Evolutionary conservation across 2,797 vertebrate genomes (phyloP).

Genomic region (Falco peregrinus): DNA sequence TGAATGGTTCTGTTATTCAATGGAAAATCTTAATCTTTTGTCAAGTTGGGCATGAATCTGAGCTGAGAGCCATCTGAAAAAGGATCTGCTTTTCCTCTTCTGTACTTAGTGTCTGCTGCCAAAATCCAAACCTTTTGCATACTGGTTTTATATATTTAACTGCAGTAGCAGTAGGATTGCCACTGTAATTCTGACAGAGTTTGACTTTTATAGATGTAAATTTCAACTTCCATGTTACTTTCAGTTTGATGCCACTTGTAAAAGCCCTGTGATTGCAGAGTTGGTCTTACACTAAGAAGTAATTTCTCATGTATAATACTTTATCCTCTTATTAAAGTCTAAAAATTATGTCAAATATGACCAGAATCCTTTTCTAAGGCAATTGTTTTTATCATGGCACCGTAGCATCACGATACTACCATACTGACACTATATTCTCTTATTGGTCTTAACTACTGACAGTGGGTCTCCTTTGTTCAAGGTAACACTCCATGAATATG

Average conservation of each 20-base stretch:
- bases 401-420: not conserved
- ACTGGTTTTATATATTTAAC: not conserved
- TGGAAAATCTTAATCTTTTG: not conserved
- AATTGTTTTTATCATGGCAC: not conserved
- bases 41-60: not conserved
- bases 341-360: not conserved
- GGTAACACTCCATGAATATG: not conserved
- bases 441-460: not conserved
- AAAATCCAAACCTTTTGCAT: not conserved
- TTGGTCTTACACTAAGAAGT: not conserved
- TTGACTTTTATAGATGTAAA: not conserved
- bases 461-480: not conserved
- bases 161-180: not conserved
- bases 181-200: not conserved
- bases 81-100: not conserved
- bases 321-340: not conserved
- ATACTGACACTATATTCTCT: not conserved
- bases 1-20: not conserved
- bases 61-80: not conserved
- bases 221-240: not conserved
- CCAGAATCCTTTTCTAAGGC: not conserved
- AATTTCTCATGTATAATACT: not conserved
- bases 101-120: not conserved
- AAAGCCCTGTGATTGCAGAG: not conserved
- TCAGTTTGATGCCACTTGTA: not conserved